Percentiles rank a stretch among this genome's conserved stretches.
Conservation (phyloP, 1,140 invertebrate genomes). For the Solenopsis invicta region DNA sequence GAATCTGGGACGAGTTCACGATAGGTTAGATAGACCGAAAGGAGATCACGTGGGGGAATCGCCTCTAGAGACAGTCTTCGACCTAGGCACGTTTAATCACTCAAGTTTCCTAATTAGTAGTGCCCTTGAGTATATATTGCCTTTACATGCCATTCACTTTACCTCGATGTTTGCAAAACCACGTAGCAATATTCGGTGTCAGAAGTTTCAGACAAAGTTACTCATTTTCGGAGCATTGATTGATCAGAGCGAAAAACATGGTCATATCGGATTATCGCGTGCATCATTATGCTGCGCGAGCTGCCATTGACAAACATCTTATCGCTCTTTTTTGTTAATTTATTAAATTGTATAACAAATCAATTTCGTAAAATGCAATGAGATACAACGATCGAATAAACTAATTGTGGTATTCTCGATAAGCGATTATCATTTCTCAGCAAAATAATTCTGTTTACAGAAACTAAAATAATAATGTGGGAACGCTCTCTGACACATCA, state of each 20-base stretch:
- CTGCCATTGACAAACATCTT: background rate
- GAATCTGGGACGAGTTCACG: conserved; percentile 50
- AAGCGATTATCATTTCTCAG: background rate
- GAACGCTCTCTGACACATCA: background rate
- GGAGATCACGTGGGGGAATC: conserved; percentile 39
- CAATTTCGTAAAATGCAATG: conserved; percentile 10
- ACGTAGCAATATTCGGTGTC: conserved; percentile 7
- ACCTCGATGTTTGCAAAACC: conserved; percentile 23
- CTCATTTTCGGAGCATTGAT: background rate
- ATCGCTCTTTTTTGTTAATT: background rate
- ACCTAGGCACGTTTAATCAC: conserved; percentile 71
- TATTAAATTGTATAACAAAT: background rate
- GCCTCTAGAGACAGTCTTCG: conserved; percentile 10
- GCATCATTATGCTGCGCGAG: background rate
- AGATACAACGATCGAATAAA: background rate
- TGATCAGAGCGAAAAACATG: background rate
- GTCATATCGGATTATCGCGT: background rate
- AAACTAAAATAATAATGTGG: background rate
- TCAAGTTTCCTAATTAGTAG: conserved; percentile 76
- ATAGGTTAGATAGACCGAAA: conserved; percentile 58
- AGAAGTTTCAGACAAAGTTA: background rate
- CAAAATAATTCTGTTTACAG: background rate
- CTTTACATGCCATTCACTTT: conserved; percentile 52
- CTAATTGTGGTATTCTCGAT: background rate
- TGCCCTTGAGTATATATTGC: conserved; percentile 52